A percentile compares a stretch with the other conserved stretches of the same genome.
phyloP scores from a whole-genome alignment of 2,888 invertebrate genomes.

The Theretra japonica region DNA sequence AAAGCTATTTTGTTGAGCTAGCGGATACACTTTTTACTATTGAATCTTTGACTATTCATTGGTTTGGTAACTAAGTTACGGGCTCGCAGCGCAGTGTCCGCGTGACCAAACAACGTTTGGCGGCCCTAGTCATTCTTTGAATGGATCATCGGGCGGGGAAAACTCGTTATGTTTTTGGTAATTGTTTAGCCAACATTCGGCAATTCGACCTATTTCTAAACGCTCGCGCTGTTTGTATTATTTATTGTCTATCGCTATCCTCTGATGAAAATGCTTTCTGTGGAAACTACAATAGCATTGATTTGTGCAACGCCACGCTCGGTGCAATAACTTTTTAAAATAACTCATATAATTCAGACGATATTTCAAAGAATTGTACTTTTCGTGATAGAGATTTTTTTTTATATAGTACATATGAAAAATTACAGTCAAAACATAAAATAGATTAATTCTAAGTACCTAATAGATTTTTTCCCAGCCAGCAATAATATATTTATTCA shows the following conservation, averaged over 20 bases:
- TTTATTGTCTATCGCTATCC: not conserved
- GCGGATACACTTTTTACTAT: slow-evolving; percentile 1
- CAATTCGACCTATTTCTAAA: not conserved
- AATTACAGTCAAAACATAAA: too few relatives aligned
- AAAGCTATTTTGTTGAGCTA: not conserved
- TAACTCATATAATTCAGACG: too few relatives aligned
- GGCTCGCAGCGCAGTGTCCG: not conserved
- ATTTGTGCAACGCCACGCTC: too few relatives aligned
- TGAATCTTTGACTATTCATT: slow-evolving; percentile 18
- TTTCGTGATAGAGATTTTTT: too few relatives aligned
- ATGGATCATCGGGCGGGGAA: not conserved
- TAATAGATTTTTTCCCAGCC: too few relatives aligned
- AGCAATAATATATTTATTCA: too few relatives aligned
- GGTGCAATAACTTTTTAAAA: too few relatives aligned
- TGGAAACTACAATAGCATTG: too few relatives aligned
- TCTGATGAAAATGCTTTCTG: too few relatives aligned
- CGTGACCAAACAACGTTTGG: slow-evolving; percentile 1
- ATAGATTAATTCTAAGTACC: too few relatives aligned
- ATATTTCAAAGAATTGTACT: too few relatives aligned
- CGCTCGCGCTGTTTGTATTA: not conserved
- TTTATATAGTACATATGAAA: too few relatives aligned
- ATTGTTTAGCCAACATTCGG: not conserved
- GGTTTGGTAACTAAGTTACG: slow-evolving; percentile 35
- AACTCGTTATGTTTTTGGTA: not conserved
- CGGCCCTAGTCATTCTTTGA: not conserved